Base-by-base conservation (phyloP, 2,797 vertebrate species). In the Glossophaga mutica region DNA sequence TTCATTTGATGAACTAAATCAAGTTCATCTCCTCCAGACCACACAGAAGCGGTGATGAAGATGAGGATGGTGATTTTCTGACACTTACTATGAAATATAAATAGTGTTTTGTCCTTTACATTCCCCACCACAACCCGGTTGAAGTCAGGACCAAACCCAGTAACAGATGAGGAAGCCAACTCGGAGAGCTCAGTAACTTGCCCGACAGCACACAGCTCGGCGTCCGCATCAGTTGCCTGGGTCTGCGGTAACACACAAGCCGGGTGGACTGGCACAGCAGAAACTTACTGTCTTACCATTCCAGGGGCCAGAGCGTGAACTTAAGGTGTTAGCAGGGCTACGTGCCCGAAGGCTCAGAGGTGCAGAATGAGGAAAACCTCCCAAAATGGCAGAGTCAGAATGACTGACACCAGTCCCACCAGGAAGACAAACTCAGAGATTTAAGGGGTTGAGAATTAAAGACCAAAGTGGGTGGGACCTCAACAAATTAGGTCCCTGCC, bases 401-500 rank as follows among this genome's bases (percentile, higher is more conserved):
- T 0, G 5, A 81, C 32, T 59, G 24, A 29, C 26, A 5, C 1
- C 39, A 1, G 3, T 57, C 87, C 48, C 32, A 14, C 70, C n/a
- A 39, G 59, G 59, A 39, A 84, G 48, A 48, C 48, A 26, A 59
- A 44, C 71, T 12, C 62, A 4, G 5, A 0, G 73, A 85, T 16
- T 29, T 3, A 78, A 22, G 29, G 19, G 29, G 29, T 32, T 42
- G 42, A 19, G 48, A 52, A 11, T 24, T 71, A 52, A 12, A 44
- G 62, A 62, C 62, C 73, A 14, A 42, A 70, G 44, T 15, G 71
- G 16, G 15, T 50, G 62, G 70, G 62, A 34, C 21, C 22, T 44
- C 11, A 6, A 16, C 42, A 5, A 2, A 16, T 11, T 2, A 44
- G 50, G 81, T 18, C 34, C 1, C 0, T 4, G 26, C 15, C 15